Conservation (phyloP, 1,140 invertebrate species). For the Pararge aegeria region DNA sequence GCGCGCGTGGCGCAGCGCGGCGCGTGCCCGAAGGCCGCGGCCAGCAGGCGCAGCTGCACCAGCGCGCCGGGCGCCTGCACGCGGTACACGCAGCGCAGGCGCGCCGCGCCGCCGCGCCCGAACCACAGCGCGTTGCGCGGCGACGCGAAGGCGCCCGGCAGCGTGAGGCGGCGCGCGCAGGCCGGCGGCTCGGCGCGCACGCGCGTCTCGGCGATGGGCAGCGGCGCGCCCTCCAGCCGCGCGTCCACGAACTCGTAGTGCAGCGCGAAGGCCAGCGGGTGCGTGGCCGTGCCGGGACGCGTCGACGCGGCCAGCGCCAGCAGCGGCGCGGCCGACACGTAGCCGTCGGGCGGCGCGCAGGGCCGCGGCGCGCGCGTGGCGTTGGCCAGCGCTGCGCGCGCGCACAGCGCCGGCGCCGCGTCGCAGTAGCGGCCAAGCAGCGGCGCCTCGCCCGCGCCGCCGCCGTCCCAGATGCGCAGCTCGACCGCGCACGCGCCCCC, state of each 20-base stretch:
- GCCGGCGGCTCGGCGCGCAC: slow-evolving; percentile 46
- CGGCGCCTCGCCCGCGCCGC: slow-evolving; percentile 54
- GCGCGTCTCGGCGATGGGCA: slow-evolving; percentile 42
- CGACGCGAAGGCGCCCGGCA: slow-evolving; percentile 84
- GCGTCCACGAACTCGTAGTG: slow-evolving; percentile 94
- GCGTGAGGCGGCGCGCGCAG: slow-evolving; percentile 63
- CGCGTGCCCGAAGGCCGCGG: slow-evolving; percentile 59
- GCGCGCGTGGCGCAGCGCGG: slow-evolving; percentile 83
- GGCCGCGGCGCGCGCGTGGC: slow-evolving; percentile 87
- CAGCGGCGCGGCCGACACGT: slow-evolving; percentile 83
- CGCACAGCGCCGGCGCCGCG: slow-evolving; percentile 87
- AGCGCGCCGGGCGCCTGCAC: slow-evolving; percentile 85
- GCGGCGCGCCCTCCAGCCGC: slow-evolving; percentile 78
- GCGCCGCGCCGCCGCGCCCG: slow-evolving; percentile 86
- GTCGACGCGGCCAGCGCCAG: slow-evolving; percentile 73
- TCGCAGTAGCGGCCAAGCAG: slow-evolving; percentile 86
- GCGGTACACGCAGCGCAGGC: slow-evolving; percentile 87
- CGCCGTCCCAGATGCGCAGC: slow-evolving; percentile 83
- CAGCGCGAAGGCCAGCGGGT: slow-evolving; percentile 83
- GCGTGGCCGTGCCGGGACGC: slow-evolving; percentile 84
- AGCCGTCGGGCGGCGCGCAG: slow-evolving; percentile 88
- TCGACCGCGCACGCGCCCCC: slow-evolving; percentile 81
- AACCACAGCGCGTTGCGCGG: slow-evolving; percentile 86
- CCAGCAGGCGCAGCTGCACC: slow-evolving; percentile 77
- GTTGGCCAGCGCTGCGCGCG: slow-evolving; percentile 88